Evolutionary conservation across 1,140 invertebrate genomes (phyloP), one percentile per base, ranked within the genome.

Genomic region (Trissolcus basalis): DNA sequence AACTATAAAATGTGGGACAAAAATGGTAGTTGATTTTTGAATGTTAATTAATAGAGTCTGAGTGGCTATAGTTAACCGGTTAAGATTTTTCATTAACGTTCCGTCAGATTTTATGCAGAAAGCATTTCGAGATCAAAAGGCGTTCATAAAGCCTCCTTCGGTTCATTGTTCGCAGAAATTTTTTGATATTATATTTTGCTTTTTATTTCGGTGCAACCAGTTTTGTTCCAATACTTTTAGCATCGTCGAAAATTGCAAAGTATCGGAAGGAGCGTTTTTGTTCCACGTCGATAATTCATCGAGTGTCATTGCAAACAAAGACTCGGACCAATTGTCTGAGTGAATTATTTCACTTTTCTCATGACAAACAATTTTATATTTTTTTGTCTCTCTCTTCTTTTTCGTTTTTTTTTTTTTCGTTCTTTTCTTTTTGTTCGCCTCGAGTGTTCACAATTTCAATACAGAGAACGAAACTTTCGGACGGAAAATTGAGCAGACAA

Each of bases 261-360:
- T 50, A 68, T 56, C 50, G 61, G 71, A 61, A 74, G 61, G 63
- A 67, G 51, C 43, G n/a, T 56, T 63, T 73, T 67, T 60, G 44
- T 55, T 10, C 10, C 0, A 16, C 36, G 49, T 6, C 59, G 59
- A 69, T 75, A 75, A 69, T 69, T 75, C 54, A 75, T 48, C 15
- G 61, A 54, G 47, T 44, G 73, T 70, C 73, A 49, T 43, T 49
- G 60, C 27, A 35, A 64, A 75, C 73, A 76, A 76, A 59, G 65
- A 53, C 12, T 60, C 16, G 54, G 63, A 76, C 64, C 65, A 54
- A 65, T 76, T 65, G 73, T 59, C 54, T 45, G 11, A 47, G 32
- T 59, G 48, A 64, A 67, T 56, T 74, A 44, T 59, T 74, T 43
- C 60, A 64, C 64, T 69, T 69, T 68, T 16, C 54, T 60, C 59